A percentile compares a stretch with the other conserved stretches of the same genome.
These are phyloP conservation scores for Clunio marinus DNA, from an alignment of 2,888 invertebrate genomes.

Conservation along the genomic window DNA sequence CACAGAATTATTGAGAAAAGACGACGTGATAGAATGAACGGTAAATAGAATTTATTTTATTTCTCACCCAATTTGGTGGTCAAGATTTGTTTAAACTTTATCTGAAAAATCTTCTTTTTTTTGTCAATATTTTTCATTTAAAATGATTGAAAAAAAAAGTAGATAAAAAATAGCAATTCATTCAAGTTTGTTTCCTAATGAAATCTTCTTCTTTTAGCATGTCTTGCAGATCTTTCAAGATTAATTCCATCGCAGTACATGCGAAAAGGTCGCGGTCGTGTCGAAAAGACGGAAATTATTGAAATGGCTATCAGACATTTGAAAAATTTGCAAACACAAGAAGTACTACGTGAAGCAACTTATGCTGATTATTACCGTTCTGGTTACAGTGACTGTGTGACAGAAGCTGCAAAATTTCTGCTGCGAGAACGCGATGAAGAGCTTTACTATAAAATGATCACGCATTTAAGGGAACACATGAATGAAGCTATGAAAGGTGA, in stretches of 20 bases:
- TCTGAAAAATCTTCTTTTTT: too few species aligned
- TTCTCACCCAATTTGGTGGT: too few species aligned
- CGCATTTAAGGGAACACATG: slow-evolving; percentile 79
- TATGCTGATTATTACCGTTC: slow-evolving; percentile 46
- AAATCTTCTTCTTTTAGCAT: slow-evolving; percentile 46
- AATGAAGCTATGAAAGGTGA: slow-evolving; percentile 60
- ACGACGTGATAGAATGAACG: slow-evolving; percentile 94
- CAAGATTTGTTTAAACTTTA: too few species aligned
- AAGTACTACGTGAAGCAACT: slow-evolving; percentile 50
- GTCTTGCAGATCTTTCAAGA: slow-evolving; percentile 86
- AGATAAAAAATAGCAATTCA: background rate
- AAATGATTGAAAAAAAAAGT: too few species aligned
- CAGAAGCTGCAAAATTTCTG: slow-evolving; percentile 84
- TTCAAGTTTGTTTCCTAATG: background rate
- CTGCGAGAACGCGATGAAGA: slow-evolving; percentile 59
- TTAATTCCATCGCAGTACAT: slow-evolving; percentile 89
- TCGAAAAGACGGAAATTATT: slow-evolving; percentile 97
- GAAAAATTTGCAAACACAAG: slow-evolving; percentile 76
- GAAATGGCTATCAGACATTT: slow-evolving; percentile 96
- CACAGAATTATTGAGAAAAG: slow-evolving; percentile 71
- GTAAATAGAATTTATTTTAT: background rate
- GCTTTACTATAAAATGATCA: slow-evolving; percentile 72
- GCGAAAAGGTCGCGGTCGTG: slow-evolving; percentile 90
- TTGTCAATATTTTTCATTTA: background rate
- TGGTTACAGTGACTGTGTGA: slow-evolving; percentile 87